Evolutionary conservation across 35 echinoderm and acorn worm genomes (phyloP).

Genomic region (Heliocidaris tuberculata): DNA sequence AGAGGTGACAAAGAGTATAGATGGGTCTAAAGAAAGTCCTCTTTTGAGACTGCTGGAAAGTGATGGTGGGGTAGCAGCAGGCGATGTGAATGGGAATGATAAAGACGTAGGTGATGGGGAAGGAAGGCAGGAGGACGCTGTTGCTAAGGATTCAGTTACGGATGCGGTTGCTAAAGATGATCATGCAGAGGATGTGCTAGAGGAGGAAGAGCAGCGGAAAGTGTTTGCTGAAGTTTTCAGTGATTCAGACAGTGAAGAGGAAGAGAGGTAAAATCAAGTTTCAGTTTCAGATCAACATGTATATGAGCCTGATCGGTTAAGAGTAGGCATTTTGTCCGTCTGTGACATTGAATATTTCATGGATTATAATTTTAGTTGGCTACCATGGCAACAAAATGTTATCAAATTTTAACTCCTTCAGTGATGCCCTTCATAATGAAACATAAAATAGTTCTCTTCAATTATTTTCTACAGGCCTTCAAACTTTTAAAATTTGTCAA

Average conservation of each 20-base stretch:
- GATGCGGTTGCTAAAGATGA: slow-evolving; percentile 41
- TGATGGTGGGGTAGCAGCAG: neutral
- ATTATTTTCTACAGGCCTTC: too few species aligned
- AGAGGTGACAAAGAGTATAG: neutral
- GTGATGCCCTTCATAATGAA: too few species aligned
- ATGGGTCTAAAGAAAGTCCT: neutral
- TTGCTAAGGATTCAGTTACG: neutral
- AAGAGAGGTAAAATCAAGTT: slow-evolving; percentile 52
- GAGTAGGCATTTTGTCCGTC: too few species aligned
- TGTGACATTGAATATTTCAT: too few species aligned
- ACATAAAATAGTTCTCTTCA: too few species aligned
- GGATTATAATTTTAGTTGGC: too few species aligned
- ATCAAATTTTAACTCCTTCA: too few species aligned
- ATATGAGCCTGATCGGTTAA: too few species aligned
- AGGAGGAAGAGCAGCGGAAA: slow-evolving; percentile 52
- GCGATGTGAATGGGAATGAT: neutral
- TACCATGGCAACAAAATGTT: too few species aligned
- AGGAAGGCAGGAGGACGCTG: neutral
- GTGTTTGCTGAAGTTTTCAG: slow-evolving; percentile 89
- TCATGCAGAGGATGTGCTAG: neutral
- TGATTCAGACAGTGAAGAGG: slow-evolving; percentile 79
- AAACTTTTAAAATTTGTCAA: too few species aligned
- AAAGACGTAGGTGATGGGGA: neutral
- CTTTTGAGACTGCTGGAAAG: neutral
- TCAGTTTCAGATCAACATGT: neutral